Conservation (phyloP, 1,140 invertebrate genomes). For the Subanguina moxae region DNA sequence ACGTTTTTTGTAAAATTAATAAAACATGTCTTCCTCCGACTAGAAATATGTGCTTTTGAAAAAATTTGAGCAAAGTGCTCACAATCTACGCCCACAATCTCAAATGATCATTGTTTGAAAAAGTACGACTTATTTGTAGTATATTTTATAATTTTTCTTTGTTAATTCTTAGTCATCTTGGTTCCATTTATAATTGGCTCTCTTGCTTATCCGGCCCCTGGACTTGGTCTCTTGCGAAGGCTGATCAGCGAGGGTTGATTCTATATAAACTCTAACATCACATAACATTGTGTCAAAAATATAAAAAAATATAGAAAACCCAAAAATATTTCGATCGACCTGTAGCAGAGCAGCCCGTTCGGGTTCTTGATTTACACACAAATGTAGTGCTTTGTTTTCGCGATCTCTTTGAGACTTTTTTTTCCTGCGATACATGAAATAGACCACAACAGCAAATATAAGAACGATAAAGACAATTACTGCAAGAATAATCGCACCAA, state of each 20-base stretch:
- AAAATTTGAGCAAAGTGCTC: neutral
- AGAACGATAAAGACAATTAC: neutral
- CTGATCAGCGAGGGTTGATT: too few relatives aligned
- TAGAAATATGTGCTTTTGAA: neutral
- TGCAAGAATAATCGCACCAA: neutral
- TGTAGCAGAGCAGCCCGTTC: neutral
- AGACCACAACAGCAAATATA: neutral
- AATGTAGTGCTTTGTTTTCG: neutral
- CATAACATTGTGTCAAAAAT: too few relatives aligned
- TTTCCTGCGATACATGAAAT: neutral
- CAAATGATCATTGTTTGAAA: neutral
- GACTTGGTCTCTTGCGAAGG: too few relatives aligned
- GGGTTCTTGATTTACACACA: neutral
- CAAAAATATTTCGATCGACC: neutral
- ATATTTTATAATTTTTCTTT: too few relatives aligned
- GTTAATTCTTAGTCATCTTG: too few relatives aligned
- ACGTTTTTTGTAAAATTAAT: neutral
- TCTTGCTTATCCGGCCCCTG: too few relatives aligned
- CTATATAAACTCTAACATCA: too few relatives aligned
- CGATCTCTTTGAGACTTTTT: neutral
- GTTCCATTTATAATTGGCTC: too few relatives aligned
- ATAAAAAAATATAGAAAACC: too few relatives aligned
- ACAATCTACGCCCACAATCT: neutral
- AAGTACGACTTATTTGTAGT: too few relatives aligned
- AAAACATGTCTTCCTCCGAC: neutral